A percentile compares a stretch with the other conserved stretches of the same genome.
phyloP scores from a whole-genome alignment of 2,113 vertebrate genomes.

The Archocentrus centrarchus region DNA sequence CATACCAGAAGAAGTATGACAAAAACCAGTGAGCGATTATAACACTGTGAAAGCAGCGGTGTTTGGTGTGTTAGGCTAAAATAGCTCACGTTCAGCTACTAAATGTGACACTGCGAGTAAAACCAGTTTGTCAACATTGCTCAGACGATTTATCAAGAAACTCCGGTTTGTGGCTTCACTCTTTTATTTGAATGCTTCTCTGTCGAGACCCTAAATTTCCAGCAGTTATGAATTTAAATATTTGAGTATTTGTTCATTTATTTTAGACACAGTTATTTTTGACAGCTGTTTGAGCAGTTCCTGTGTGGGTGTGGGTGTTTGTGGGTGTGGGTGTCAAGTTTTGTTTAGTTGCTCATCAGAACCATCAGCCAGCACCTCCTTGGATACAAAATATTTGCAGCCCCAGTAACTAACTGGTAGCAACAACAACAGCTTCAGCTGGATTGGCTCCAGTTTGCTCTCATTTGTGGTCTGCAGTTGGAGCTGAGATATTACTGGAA shows the following conservation, averaged over 20 bases:
- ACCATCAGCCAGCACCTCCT: too few relatives aligned
- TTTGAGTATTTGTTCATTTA: too few relatives aligned
- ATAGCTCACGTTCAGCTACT: background rate
- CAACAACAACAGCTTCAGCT: too few relatives aligned
- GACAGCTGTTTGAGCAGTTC: too few relatives aligned
- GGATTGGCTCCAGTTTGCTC: too few relatives aligned
- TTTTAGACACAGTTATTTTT: too few relatives aligned
- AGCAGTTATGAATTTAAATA: background rate
- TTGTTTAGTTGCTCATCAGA: too few relatives aligned
- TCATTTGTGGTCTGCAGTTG: too few relatives aligned
- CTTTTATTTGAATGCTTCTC: rapidly evolving
- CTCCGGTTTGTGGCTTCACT: background rate
- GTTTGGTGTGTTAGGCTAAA: background rate
- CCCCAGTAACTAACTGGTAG: too few relatives aligned
- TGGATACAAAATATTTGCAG: too few relatives aligned
- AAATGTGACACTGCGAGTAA: background rate
- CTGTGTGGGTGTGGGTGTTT: rapidly evolving
- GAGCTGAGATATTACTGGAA: too few relatives aligned
- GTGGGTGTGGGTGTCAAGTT: too few relatives aligned
- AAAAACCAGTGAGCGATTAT: background rate
- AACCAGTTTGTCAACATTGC: background rate
- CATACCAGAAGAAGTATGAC: background rate
- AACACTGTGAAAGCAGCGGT: background rate
- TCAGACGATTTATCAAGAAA: background rate
- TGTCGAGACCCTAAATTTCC: background rate